phyloP scores from a whole-genome alignment of 1,140 invertebrate species.

The Gryllus bimaculatus region DNA sequence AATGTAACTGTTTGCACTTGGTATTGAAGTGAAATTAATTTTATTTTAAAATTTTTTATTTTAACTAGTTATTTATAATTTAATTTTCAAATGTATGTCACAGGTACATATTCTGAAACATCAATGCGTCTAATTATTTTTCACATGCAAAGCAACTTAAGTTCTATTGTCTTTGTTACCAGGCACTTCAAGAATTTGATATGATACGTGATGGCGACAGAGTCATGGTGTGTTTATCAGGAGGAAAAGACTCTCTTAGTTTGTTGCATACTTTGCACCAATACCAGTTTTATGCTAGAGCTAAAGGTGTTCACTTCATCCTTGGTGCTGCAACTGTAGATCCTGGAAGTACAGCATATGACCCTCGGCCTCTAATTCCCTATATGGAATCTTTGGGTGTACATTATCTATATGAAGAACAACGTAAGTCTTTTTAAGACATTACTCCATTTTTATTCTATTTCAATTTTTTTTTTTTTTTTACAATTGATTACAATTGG shows the following conservation, averaged over 20 bases:
- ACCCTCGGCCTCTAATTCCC: slow-evolving; percentile 53
- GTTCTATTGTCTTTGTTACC: slow-evolving; percentile 23
- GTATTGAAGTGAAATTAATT: too few relatives aligned
- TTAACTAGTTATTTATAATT: too few relatives aligned
- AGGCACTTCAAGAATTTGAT: slow-evolving; percentile 71
- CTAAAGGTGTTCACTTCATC: slow-evolving; percentile 65
- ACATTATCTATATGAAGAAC: slow-evolving; percentile 63
- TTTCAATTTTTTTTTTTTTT: not conserved
- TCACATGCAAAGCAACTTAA: too few relatives aligned
- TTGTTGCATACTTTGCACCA: slow-evolving; percentile 75
- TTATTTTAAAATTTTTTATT: too few relatives aligned
- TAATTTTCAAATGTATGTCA: too few relatives aligned
- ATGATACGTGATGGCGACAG: slow-evolving; percentile 79
- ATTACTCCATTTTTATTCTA: too few relatives aligned
- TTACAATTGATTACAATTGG: not conserved
- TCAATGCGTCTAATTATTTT: too few relatives aligned
- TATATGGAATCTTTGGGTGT: slow-evolving; percentile 57
- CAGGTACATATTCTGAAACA: too few relatives aligned
- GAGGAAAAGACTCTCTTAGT: slow-evolving; percentile 69
- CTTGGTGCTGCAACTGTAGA: slow-evolving; percentile 68
- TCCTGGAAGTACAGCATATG: slow-evolving; percentile 48
- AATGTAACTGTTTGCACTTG: too few relatives aligned
- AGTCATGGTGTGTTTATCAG: slow-evolving; percentile 75
- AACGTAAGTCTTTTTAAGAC: slow-evolving; percentile 30
- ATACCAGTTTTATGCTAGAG: slow-evolving; percentile 65